A percentile compares a stretch with the other conserved stretches of the same genome.
Evolutionary conservation across 2,797 vertebrate species (phyloP).

Genomic region (Trichosurus vulpecula): DNA sequence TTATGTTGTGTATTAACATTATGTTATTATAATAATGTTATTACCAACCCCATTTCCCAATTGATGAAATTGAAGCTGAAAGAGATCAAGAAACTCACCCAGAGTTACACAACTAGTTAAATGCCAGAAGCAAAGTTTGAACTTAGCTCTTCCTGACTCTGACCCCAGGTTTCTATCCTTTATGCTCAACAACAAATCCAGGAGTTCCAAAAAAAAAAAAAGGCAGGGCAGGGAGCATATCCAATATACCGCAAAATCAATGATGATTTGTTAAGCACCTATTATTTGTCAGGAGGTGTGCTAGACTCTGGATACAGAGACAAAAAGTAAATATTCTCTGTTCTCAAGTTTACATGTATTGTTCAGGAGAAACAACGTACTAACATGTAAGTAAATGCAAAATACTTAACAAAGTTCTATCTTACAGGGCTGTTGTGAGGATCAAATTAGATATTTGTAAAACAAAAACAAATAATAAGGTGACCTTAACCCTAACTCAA

Average conservation of each 20-base stretch:
- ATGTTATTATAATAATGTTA: no score
- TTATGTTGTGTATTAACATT: no score
- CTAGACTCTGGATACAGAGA: background rate
- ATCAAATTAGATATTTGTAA: background rate
- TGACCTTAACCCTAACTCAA: no score
- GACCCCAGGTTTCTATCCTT: background rate
- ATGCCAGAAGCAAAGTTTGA: background rate
- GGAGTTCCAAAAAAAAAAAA: background rate
- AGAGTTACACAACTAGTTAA: background rate
- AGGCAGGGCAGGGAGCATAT: background rate
- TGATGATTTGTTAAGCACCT: background rate
- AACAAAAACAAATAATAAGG: background rate
- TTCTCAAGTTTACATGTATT: background rate
- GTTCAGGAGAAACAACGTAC: background rate
- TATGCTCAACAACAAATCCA: background rate
- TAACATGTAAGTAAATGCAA: background rate
- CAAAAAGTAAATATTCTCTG: background rate
- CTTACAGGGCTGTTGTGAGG: background rate
- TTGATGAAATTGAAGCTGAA: no score
- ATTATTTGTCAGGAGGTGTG: background rate
- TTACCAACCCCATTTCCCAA: no score
- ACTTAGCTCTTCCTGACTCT: background rate
- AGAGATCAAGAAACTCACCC: background rate
- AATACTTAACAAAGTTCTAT: no score
- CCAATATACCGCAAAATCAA: background rate